Evolutionary conservation across 2,797 vertebrate species (phyloP).

Genomic region (Sebastes nivosus): DNA sequence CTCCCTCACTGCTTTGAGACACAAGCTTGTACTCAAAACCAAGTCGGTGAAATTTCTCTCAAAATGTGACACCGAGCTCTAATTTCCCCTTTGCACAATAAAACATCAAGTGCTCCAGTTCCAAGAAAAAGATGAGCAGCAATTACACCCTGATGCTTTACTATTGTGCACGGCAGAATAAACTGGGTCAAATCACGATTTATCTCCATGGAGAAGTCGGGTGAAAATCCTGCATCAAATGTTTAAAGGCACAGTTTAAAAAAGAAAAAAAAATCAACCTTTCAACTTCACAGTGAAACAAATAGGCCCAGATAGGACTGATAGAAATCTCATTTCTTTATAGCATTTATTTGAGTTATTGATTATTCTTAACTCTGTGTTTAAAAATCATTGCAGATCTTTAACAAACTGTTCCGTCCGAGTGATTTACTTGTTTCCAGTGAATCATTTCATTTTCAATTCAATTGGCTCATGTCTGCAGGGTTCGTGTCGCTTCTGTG

Average conservation of each 20-base stretch:
- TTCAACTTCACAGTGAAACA: background rate
- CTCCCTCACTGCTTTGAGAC: constrained; percentile 85
- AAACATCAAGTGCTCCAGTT: background rate
- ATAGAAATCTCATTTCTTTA: background rate
- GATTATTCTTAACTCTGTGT: background rate
- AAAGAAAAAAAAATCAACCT: background rate
- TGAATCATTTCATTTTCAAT: background rate
- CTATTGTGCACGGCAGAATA: background rate
- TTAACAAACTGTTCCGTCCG: background rate
- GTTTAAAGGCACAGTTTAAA: background rate
- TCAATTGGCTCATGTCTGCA: background rate
- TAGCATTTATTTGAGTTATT: background rate
- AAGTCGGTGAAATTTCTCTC: background rate
- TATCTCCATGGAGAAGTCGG: background rate
- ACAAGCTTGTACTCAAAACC: background rate
- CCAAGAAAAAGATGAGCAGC: background rate
- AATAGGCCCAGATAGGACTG: background rate
- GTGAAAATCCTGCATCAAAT: background rate
- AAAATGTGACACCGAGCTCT: background rate
- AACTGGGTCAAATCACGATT: background rate
- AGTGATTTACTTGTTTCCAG: background rate
- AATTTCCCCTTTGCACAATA: background rate
- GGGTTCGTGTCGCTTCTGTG: background rate
- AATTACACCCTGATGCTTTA: background rate
- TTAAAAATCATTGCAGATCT: background rate